Conservation (phyloP, 2,113 vertebrate species). For the Oplegnathus fasciatus region DNA sequence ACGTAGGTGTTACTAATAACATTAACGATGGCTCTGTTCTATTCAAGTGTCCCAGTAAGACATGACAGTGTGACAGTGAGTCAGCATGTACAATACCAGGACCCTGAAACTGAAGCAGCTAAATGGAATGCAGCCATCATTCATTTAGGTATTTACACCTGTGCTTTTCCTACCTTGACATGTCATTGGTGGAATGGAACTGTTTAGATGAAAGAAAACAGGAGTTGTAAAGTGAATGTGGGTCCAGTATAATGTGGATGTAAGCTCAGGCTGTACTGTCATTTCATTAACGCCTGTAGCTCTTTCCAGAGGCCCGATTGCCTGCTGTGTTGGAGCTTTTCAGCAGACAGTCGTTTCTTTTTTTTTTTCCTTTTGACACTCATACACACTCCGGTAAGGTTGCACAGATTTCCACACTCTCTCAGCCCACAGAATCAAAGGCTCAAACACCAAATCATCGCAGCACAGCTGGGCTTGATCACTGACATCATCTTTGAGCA, state of each 20-base stretch:
- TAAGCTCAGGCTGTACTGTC: background rate
- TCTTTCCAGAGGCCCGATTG: background rate
- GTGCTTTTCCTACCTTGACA: background rate
- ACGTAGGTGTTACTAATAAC: background rate
- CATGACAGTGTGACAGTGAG: conserved; percentile 10
- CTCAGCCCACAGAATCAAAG: conserved; percentile 47
- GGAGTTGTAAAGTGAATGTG: background rate
- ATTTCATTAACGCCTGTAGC: background rate
- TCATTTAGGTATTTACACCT: background rate
- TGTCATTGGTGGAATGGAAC: background rate
- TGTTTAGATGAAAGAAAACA: too few species aligned
- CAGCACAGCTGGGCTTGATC: conserved; percentile 55
- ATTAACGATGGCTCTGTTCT: background rate
- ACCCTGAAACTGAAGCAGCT: background rate
- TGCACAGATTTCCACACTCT: conserved; percentile 59
- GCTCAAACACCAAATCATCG: conserved; percentile 40
- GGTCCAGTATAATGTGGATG: background rate
- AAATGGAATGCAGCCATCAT: background rate
- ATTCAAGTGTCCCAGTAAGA: background rate
- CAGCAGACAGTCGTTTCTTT: background rate
- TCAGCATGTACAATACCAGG: background rate
- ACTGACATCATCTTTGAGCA: conserved; percentile 42
- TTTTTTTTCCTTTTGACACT: conserved; percentile 5
- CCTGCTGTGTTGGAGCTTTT: background rate
- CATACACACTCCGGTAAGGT: conserved; percentile 3